Evolutionary conservation across 2,113 vertebrate genomes (phyloP), one percentile per base, ranked within the genome.

Genomic region (Mesocricetus auratus): DNA sequence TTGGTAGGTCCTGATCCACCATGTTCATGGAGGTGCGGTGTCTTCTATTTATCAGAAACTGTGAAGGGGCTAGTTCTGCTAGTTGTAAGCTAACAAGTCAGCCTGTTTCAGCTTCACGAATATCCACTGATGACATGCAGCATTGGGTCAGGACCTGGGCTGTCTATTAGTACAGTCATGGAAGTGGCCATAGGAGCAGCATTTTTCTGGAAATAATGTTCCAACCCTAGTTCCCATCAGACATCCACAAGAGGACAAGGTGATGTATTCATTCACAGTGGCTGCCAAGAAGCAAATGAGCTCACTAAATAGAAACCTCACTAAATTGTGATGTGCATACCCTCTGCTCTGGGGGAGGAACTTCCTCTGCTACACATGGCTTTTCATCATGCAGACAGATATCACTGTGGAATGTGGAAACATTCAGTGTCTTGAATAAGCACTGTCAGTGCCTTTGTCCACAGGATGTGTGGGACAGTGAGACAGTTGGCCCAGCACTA

Each of bases 121-220:
- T 58, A 36, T 50, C 31, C 24, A 93, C 7, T 26, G 60, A 85
- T 89, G 50, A 47, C 13, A 53, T 15, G 13, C 58, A 85, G 33
- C 24, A 3, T 3, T 24, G 0, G 1, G 19, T 69, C 64, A 82
- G 71, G 50, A 83, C 36, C 64, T 26, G 7, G 12, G 53, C 4
- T 29, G 11, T 69, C 24, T 62, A 6, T 42, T 53, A 86, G 11
- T 81, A 33, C 29, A 92, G 47, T 56, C 71, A 26, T n/a, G 77
- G 60, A 13, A 74, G 11, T 50, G 68, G n/a, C 26, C 22, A 36
- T 50, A 39, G 16, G 5, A 21, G 1, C 39, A 68, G 22, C 36
- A 53, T 56, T 53, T 92, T 86, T 64, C 75, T 85, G 10, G 39
- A 90, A 31, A 47, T 88, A 31, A 47, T 94, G 94, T 89, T 58